Conservation (phyloP, 2,113 vertebrate species). For the Grallaria varia region DNA sequence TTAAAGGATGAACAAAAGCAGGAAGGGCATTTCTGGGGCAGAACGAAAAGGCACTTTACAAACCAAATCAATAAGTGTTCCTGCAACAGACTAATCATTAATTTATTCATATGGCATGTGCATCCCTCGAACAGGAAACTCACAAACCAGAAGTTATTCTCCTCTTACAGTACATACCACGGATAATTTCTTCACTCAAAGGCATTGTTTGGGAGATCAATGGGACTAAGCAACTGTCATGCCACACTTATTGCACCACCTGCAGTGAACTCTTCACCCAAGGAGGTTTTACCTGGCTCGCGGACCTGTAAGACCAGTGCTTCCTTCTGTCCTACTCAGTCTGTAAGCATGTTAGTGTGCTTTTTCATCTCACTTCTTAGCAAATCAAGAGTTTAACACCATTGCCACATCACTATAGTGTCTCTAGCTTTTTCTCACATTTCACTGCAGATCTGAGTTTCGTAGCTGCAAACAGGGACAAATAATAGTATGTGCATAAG, state of each 20-base stretch:
- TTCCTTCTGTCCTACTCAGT: neutral
- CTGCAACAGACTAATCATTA: slow-evolving; percentile 7
- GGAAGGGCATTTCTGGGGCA: neutral
- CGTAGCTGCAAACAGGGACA: neutral
- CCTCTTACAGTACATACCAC: neutral
- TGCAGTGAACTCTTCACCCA: neutral
- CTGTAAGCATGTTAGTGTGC: neutral
- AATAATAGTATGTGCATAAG: neutral
- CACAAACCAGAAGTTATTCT: neutral
- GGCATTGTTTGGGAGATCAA: neutral
- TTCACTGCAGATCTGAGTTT: neutral
- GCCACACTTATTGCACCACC: neutral
- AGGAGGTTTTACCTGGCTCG: neutral
- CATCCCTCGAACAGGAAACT: neutral
- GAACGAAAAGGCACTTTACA: neutral
- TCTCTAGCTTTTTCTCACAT: neutral
- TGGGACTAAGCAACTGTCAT: neutral
- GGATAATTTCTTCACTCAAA: neutral
- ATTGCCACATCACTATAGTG: neutral
- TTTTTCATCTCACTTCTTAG: neutral
- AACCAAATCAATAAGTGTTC: neutral
- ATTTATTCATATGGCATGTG: neutral
- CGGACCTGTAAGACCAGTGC: neutral
- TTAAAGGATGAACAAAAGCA: neutral
- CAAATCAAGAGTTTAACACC: neutral